Evolutionary conservation across 2,797 vertebrate genomes (phyloP), one percentile per base, ranked within the genome.

Genomic region (Oreochromis mossambicus): DNA sequence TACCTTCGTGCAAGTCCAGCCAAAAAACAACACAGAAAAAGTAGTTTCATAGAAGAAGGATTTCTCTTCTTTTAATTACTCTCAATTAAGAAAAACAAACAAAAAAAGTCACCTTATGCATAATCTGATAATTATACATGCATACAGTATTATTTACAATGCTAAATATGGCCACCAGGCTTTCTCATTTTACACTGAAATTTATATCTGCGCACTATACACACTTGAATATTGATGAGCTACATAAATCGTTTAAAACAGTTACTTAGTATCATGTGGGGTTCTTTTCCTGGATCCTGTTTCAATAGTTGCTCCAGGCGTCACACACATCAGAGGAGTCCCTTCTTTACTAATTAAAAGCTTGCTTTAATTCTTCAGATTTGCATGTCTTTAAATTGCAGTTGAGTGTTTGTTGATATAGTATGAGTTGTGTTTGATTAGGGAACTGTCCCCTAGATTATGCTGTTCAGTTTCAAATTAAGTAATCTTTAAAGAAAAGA

Each of bases 101-200:
- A 21, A 78, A 75, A 66, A 73, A 66, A 58, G 29, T 52, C 17
- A 19, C 21, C 17, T 66, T 8, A 68, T 84, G 38, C 52, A 81
- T 82, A 81, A 83, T 79, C 3, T 79, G 19, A 76, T 54, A 81
- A 89, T 92, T 92, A 93, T 89, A 58, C 86, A 87, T 86, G 88
- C 36, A 4, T 86, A 55, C n/a, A 73, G 68, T 82, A 89, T 86
- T 93, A 89, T 94, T 95, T 93, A 94, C 91, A 92, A 81, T 88
- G 29, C 87, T 93, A 94, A 94, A 94, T 89, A 94, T 91, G 88
- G 90, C 95, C 92, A 92, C 63, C 26, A 85, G 95, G 95, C 92
- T 92, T 77, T 75, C 73, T 88, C 79, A 75, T 89, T 88, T 80
- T 89, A 87, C 81, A 92, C 14, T 79, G 55, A 89, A 91, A 91